Evolutionary conservation across 2,113 vertebrate genomes (phyloP).

Genomic region (Cairina moschata): DNA sequence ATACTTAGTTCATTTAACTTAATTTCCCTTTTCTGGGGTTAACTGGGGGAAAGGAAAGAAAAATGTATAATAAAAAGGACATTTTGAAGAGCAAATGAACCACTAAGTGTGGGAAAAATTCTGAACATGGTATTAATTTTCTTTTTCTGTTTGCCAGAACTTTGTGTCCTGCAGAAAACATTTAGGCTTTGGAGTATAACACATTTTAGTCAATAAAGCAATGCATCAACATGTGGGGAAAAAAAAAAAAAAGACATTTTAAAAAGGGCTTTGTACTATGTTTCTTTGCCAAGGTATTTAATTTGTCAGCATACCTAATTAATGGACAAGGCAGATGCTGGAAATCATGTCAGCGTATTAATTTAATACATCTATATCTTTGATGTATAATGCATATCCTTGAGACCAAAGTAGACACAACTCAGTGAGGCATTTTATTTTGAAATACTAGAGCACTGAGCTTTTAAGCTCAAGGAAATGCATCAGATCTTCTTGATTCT

Average conservation of each 20-base stretch:
- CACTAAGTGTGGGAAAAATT: neutral
- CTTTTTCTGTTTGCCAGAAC: conserved; percentile 25
- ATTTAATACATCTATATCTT: conserved; percentile 60
- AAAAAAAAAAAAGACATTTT: conserved; percentile 48
- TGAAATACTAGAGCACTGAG: neutral
- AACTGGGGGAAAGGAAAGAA: neutral
- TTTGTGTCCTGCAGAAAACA: neutral
- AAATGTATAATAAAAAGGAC: neutral
- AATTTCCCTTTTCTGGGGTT: neutral
- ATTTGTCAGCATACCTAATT: conserved; percentile 71
- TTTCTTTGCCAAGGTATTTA: conserved; percentile 63
- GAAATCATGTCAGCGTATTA: conserved; percentile 68
- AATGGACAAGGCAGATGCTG: conserved; percentile 66
- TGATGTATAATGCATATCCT: neutral
- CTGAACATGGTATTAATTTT: conserved; percentile 33
- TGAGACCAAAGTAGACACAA: neutral
- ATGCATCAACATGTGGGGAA: conserved; percentile 57
- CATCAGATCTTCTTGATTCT: neutral
- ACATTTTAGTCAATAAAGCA: conserved; percentile 42
- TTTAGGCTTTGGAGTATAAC: neutral
- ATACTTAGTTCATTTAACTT: neutral
- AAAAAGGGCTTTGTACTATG: neutral
- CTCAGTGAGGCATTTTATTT: neutral
- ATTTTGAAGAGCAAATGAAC: conserved; percentile 16
- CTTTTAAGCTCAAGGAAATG: neutral